phyloP scores from a whole-genome alignment of 2,113 vertebrate genomes.

The Oncorhynchus kisutch region DNA sequence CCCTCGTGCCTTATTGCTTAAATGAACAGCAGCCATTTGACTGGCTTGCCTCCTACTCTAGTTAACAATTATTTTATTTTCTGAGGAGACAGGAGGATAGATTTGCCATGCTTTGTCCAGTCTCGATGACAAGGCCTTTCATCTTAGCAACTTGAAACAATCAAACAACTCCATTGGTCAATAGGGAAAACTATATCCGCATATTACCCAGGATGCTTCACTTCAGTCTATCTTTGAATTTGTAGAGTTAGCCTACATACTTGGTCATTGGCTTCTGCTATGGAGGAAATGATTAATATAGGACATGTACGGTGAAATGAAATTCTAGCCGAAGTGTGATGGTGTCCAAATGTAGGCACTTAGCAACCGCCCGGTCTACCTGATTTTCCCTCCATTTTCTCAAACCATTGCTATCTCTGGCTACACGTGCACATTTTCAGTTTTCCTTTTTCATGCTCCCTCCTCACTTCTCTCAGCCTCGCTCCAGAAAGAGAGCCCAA shows the following conservation, averaged over 20 bases:
- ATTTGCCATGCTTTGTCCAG: conserved; percentile 15
- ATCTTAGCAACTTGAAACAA: conserved; percentile 29
- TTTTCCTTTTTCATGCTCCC: conserved; percentile 29
- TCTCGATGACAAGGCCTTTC: conserved; percentile 28
- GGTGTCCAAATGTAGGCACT: conserved; percentile 14
- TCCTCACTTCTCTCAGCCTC: conserved; percentile 3
- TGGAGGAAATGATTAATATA: neutral
- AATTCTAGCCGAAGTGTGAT: neutral
- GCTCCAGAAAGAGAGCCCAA: conserved; percentile 41
- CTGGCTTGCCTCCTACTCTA: conserved; percentile 26
- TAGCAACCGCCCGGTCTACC: neutral
- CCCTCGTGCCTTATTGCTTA: too few species aligned
- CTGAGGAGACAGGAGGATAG: conserved; percentile 22
- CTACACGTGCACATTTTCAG: conserved; percentile 20
- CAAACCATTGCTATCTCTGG: conserved; percentile 26
- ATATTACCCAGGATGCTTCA: neutral
- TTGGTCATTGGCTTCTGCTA: neutral
- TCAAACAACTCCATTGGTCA: conserved; percentile 11
- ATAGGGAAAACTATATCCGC: conserved; percentile 19
- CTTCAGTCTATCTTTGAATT: neutral
- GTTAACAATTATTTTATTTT: conserved; percentile 31
- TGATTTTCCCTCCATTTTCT: conserved; percentile 13
- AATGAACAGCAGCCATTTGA: conserved; percentile 32
- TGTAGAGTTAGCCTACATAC: neutral
- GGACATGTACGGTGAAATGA: neutral